Base-by-base conservation (phyloP, 2,888 invertebrate species). In the Apoda limacodes region DNA sequence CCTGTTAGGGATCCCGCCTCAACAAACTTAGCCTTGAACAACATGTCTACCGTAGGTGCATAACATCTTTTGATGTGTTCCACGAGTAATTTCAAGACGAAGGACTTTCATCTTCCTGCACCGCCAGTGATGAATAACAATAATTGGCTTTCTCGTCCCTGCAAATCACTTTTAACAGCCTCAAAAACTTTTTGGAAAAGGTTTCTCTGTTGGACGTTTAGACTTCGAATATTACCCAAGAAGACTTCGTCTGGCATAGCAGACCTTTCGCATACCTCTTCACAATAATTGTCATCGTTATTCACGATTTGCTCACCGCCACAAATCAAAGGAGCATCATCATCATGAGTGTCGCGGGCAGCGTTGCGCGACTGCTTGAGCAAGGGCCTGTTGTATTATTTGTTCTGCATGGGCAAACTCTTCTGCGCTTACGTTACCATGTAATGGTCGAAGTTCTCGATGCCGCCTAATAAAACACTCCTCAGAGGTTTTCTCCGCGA, bases 61-160 rank as follows among this genome's bases (percentile, higher is more conserved):
- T 42, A 46, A 28, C 43, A 52, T 4, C 48, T 38, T 9, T 42
- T 40, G 7, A 50, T 45, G 25, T 51, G 50, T 10, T 50, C 43
- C 4, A 51, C 50, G 4, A 54, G 14, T 32, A 51, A 38, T 47
- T 50, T 52, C 13, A 53, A 34, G 1, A 45, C 3, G 31, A 45
- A 52, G 2, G 46, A 46, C 29, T 47, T 48, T 1, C 46, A 45
- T 20, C 46, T 45, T 3, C 42, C 50, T 22, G 50, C 48, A 10
- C 50, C 50, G 0, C 51, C 54, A 0, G 52, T 57, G 4, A 56
- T 43, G 35, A 55, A 51, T 5, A 55, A 24, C 15, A 50, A 29
- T 9, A 46, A 25, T 6, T 36, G 33, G 14, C 22, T n/a, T 22
- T 44, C 35, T 19, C 28, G 13, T 7, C 28, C 19, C 13, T 37